Conservation (phyloP, 2,113 vertebrate genomes). For the Willisornis vidua region DNA sequence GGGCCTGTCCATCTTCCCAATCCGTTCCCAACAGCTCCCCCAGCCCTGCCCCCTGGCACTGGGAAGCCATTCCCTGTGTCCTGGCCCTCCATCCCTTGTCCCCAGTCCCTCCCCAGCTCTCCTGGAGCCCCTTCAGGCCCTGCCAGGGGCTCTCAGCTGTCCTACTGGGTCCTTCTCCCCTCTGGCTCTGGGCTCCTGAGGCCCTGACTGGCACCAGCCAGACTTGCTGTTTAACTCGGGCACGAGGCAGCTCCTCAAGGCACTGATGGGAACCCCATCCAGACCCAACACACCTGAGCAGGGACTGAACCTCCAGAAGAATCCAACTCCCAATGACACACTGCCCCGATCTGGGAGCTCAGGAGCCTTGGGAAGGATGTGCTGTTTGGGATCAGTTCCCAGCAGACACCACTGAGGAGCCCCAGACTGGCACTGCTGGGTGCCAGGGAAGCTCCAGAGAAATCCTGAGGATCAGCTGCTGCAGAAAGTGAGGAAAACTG, state of each 20-base stretch:
- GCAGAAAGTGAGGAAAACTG: background rate
- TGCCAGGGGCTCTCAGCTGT: background rate
- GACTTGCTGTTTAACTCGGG: background rate
- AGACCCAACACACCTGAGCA: background rate
- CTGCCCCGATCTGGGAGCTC: accelerated
- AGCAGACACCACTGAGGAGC: background rate
- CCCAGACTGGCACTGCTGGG: background rate
- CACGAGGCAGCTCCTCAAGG: background rate
- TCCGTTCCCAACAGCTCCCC: no score
- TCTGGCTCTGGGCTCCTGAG: background rate
- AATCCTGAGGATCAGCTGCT: background rate
- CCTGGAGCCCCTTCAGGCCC: background rate
- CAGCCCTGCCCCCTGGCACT: no score
- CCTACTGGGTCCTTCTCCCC: background rate
- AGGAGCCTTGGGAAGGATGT: background rate
- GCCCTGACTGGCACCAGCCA: background rate
- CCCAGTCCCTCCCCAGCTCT: background rate
- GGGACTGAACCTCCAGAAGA: background rate
- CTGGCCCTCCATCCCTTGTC: background rate
- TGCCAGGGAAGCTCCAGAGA: background rate
- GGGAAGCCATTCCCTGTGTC: no score
- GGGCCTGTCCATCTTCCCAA: no score
- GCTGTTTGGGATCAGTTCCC: background rate
- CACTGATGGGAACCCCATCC: background rate
- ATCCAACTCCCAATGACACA: background rate